Evolutionary conservation across 2,113 vertebrate genomes (phyloP).

Genomic region (Capra hircus): DNA sequence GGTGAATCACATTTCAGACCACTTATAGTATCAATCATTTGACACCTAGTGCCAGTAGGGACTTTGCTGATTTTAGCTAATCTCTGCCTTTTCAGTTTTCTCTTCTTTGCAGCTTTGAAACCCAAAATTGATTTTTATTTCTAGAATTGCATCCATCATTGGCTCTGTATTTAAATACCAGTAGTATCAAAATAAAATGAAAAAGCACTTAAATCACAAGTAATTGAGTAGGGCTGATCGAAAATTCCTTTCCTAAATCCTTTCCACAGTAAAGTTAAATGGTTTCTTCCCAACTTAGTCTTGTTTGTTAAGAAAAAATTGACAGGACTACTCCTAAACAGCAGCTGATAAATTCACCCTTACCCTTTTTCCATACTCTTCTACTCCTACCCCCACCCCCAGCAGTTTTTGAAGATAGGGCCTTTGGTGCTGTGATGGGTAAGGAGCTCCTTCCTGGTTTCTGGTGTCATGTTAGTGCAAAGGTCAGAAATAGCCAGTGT

Average conservation of each 20-base stretch:
- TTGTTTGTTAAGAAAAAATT: constrained; percentile 21
- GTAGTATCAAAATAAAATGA: constrained; percentile 40
- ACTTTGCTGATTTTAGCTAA: constrained; percentile 46
- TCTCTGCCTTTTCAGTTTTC: constrained; percentile 38
- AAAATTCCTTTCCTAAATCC: constrained; percentile 35
- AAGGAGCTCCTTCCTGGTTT: not conserved
- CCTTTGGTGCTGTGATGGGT: not conserved
- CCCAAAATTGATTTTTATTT: constrained; percentile 63
- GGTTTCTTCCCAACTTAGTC: not conserved
- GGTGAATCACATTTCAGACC: constrained; percentile 46
- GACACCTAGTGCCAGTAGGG: constrained; percentile 22
- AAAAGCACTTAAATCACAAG: not conserved
- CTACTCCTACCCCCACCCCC: not conserved
- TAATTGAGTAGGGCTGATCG: not conserved
- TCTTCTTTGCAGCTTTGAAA: constrained; percentile 47
- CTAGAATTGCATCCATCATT: constrained; percentile 49
- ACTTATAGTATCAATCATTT: constrained; percentile 38
- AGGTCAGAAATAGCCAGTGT: not conserved
- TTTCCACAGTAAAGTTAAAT: not conserved
- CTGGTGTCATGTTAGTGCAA: not conserved
- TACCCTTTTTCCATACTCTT: not conserved
- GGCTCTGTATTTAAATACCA: constrained; percentile 40
- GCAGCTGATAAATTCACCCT: not conserved
- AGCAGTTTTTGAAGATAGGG: not conserved
- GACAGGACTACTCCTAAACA: not conserved